phyloP scores from a whole-genome alignment of 2,797 vertebrate genomes.

The Limosa lapponica region DNA sequence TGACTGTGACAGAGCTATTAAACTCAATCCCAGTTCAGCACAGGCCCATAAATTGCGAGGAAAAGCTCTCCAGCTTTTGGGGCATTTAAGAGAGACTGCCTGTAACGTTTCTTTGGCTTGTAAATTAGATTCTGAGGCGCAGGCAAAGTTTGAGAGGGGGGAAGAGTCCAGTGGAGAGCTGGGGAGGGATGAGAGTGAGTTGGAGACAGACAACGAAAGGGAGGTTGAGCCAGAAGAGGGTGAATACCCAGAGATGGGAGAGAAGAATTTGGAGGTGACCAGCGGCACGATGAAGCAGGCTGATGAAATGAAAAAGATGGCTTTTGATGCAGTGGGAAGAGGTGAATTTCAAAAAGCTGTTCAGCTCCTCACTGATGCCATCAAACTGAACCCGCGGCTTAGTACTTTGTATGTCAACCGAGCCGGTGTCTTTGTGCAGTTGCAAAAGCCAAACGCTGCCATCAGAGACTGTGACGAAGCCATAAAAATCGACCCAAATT shows the following conservation, averaged over 20 bases:
- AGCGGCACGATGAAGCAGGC: neutral
- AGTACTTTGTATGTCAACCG: slow-evolving; percentile 83
- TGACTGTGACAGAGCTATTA: slow-evolving; percentile 85
- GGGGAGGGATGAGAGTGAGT: neutral
- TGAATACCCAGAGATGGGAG: neutral
- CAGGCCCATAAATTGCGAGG: slow-evolving; percentile 86
- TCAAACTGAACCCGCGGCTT: slow-evolving; percentile 82
- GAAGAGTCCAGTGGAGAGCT: neutral
- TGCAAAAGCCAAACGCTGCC: slow-evolving; percentile 86
- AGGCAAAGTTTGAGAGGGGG: neutral
- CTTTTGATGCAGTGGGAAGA: slow-evolving; percentile 62
- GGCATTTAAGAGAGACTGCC: slow-evolving; percentile 84
- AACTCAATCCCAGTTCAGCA: slow-evolving; percentile 86
- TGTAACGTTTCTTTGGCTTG: slow-evolving; percentile 84
- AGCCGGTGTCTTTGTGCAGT: slow-evolving; percentile 83
- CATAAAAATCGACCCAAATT: slow-evolving; percentile 85
- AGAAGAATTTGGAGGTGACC: neutral
- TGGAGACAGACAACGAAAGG: neutral
- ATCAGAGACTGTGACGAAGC: slow-evolving; percentile 86
- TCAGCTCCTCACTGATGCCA: slow-evolving; percentile 84
- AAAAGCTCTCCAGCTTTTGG: slow-evolving; percentile 84
- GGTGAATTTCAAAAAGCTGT: slow-evolving; percentile 84
- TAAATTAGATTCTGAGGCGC: slow-evolving; percentile 84
- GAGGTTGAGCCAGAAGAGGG: neutral
- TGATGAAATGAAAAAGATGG: neutral